A percentile compares a stretch with the other conserved stretches of the same genome.
These are phyloP conservation scores for Ailuropoda melanoleuca DNA, from an alignment of 2,113 vertebrate species.

Conservation along the genomic window DNA sequence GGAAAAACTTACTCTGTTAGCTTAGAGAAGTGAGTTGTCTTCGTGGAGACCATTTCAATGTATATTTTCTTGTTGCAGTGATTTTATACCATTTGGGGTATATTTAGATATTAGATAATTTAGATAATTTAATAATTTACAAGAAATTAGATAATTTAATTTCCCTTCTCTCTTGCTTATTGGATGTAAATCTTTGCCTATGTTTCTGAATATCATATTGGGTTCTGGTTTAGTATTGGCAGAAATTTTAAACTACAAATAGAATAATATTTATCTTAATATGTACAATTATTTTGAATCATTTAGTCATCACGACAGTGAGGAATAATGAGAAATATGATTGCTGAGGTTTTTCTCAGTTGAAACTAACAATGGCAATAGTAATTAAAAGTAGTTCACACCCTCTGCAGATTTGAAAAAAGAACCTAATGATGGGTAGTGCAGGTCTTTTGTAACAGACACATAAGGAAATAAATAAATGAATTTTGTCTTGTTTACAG, in stretches of 20 bases:
- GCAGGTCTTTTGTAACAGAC: neutral
- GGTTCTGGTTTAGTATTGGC: neutral
- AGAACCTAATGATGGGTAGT: neutral
- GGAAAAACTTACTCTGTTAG: neutral
- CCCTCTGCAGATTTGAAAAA: neutral
- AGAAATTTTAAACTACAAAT: neutral
- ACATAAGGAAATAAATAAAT: neutral
- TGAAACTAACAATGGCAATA: neutral
- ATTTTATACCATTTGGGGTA: neutral
- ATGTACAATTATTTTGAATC: neutral
- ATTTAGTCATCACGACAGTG: neutral
- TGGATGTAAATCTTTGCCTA: neutral
- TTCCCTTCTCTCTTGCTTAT: neutral
- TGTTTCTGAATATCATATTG: neutral
- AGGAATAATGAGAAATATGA: neutral
- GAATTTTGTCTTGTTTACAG: neutral
- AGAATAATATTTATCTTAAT: neutral
- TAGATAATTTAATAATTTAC: no score
- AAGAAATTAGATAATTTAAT: neutral
- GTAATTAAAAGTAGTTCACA: neutral
- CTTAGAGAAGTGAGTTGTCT: no score
- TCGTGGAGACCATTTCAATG: neutral
- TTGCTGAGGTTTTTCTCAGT: neutral
- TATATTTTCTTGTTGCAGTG: neutral
- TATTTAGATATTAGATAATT: no score